Evolutionary conservation across 2,113 vertebrate genomes (phyloP).

Genomic region (Microcebus lehilahytsara): DNA sequence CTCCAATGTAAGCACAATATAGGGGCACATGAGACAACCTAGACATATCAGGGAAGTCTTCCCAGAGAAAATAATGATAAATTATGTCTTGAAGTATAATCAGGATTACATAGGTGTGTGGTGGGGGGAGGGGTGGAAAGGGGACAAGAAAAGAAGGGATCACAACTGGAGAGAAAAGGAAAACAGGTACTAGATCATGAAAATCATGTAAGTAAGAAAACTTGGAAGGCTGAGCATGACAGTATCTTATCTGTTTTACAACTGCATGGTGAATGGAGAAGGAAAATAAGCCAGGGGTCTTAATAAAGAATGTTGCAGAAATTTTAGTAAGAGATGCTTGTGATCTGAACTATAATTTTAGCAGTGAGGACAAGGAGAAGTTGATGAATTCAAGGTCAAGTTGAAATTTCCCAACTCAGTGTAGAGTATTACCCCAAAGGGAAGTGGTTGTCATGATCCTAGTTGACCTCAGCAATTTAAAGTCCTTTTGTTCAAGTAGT

Average conservation of each 20-base stretch:
- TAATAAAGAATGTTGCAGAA: constrained; percentile 44
- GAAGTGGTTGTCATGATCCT: background rate
- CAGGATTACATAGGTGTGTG: background rate
- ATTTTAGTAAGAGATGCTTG: constrained; percentile 5
- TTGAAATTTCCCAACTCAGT: background rate
- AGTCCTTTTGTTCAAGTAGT: background rate
- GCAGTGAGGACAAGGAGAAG: constrained; percentile 2
- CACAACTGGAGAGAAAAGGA: background rate
- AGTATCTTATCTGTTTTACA: background rate
- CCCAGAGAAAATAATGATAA: constrained; percentile 6
- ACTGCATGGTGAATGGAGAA: background rate
- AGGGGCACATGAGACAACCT: background rate
- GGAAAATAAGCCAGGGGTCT: background rate
- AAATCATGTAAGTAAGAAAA: constrained; percentile 14
- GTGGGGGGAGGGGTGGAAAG: background rate
- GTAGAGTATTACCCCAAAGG: background rate
- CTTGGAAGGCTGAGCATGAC: background rate
- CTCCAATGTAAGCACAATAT: background rate
- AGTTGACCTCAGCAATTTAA: background rate
- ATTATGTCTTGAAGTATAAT: background rate
- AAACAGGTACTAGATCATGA: background rate
- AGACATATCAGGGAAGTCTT: background rate
- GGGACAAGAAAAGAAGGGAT: background rate
- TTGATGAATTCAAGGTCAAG: constrained; percentile 57
- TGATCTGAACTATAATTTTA: constrained; percentile 35